Conservation (phyloP, 2,113 vertebrate species). For the Proteles cristata region DNA sequence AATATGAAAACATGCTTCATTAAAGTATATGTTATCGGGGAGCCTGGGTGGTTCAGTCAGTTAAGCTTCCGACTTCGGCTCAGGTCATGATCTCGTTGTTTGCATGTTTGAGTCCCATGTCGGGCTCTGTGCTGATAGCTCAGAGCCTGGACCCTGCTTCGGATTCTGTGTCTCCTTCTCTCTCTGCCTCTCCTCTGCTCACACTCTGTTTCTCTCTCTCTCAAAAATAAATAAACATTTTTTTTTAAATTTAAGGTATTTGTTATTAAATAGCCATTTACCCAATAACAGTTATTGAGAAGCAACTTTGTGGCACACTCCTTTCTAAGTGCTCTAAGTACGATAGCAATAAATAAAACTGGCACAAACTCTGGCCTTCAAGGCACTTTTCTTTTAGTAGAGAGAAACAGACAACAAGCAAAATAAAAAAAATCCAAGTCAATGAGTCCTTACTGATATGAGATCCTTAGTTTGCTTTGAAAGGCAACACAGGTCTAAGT, state of each 20-base stretch:
- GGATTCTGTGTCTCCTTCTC: no score
- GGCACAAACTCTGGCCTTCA: not conserved
- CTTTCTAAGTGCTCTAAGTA: not conserved
- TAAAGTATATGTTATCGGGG: not conserved
- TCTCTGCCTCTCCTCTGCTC: no score
- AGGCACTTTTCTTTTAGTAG: not conserved
- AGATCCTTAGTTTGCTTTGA: not conserved
- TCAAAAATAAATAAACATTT: no score
- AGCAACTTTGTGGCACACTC: not conserved
- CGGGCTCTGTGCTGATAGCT: no score
- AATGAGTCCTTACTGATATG: not conserved
- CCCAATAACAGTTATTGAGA: conserved; percentile 10
- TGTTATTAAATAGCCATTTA: not conserved
- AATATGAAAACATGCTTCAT: not conserved
- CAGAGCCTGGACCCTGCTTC: no score
- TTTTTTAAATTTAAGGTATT: not conserved
- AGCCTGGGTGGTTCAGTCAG: no score
- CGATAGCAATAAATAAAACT: not conserved
- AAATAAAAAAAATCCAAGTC: not conserved
- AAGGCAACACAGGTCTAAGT: fast-evolving
- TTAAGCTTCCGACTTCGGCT: no score
- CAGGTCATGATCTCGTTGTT: no score
- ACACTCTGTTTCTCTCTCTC: no score
- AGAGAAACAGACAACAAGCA: not conserved
- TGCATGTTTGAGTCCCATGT: no score